phyloP scores from a whole-genome alignment of 2,113 vertebrate species.

The Peucedramus taeniatus region DNA sequence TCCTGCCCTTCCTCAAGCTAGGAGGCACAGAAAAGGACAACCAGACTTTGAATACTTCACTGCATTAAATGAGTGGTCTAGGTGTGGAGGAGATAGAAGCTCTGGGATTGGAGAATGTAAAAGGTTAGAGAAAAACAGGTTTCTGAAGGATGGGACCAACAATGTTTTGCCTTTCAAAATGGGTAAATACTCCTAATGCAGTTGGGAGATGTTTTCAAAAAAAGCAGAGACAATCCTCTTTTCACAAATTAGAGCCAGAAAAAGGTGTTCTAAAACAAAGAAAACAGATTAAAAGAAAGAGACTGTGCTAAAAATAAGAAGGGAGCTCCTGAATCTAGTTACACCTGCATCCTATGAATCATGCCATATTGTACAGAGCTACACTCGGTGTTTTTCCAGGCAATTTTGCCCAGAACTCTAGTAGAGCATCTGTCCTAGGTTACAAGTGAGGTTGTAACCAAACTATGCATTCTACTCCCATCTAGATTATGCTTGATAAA shows the following conservation, averaged over 20 bases:
- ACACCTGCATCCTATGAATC: neutral
- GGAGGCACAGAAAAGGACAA: neutral
- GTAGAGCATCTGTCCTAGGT: neutral
- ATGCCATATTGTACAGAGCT: neutral
- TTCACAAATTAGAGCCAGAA: neutral
- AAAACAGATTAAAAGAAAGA: neutral
- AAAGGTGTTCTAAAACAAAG: neutral
- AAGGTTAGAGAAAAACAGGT: neutral
- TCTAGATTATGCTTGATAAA: neutral
- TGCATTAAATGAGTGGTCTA: neutral
- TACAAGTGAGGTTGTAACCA: neutral
- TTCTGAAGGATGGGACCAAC: neutral
- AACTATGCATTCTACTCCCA: neutral
- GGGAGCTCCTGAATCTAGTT: neutral
- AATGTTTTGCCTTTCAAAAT: neutral
- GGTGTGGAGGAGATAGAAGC: neutral
- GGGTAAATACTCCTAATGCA: neutral
- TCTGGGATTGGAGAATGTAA: neutral
- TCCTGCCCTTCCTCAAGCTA: neutral
- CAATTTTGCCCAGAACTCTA: neutral
- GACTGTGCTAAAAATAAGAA: neutral
- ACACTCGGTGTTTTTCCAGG: neutral
- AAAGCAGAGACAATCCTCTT: neutral
- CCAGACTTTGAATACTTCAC: neutral
- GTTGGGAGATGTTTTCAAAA: neutral